A percentile compares a stretch with the other conserved stretches of the same genome.
phyloP scores from a whole-genome alignment of 2,797 vertebrate species.

The Chromobotia macracanthus region DNA sequence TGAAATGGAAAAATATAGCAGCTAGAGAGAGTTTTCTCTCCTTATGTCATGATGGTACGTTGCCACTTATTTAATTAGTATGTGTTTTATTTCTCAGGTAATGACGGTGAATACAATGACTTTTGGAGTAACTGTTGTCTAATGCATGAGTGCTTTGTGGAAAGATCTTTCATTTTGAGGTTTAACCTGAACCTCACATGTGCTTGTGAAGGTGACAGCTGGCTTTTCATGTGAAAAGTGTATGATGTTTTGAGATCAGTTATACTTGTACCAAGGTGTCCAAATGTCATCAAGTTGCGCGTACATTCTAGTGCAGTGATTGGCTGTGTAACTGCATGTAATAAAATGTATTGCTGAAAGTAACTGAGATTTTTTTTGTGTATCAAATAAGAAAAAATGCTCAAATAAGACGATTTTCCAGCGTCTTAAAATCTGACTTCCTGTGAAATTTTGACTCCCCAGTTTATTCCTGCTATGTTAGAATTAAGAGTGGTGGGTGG shows the following conservation, averaged over 20 bases:
- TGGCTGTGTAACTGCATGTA: constrained; percentile 78
- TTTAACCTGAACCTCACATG: constrained; percentile 5
- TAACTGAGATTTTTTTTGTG: too few species aligned
- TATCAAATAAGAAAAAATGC: too few species aligned
- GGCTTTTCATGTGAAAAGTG: constrained; percentile 63
- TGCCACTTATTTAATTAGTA: constrained; percentile 1
- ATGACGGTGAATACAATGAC: constrained; percentile 49
- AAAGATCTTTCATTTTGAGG: constrained; percentile 6
- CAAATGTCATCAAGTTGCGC: constrained; percentile 65
- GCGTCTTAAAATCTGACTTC: too few species aligned
- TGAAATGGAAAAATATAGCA: not conserved
- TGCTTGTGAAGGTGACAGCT: constrained; percentile 66
- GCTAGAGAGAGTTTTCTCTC: not conserved
- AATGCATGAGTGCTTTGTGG: constrained; percentile 44
- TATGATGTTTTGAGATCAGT: constrained; percentile 60
- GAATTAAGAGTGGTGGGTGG: too few species aligned
- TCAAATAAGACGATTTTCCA: too few species aligned
- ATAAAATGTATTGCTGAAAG: constrained; percentile 71
- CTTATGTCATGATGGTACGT: not conserved
- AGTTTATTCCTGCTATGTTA: too few species aligned
- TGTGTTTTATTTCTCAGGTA: constrained; percentile 73
- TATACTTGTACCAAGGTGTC: constrained; percentile 65
- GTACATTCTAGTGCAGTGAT: constrained; percentile 68
- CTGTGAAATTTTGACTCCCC: too few species aligned
- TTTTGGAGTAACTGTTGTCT: not conserved